Evolutionary conservation across 2,113 vertebrate genomes (phyloP).

Genomic region (Mobula birostris): DNA sequence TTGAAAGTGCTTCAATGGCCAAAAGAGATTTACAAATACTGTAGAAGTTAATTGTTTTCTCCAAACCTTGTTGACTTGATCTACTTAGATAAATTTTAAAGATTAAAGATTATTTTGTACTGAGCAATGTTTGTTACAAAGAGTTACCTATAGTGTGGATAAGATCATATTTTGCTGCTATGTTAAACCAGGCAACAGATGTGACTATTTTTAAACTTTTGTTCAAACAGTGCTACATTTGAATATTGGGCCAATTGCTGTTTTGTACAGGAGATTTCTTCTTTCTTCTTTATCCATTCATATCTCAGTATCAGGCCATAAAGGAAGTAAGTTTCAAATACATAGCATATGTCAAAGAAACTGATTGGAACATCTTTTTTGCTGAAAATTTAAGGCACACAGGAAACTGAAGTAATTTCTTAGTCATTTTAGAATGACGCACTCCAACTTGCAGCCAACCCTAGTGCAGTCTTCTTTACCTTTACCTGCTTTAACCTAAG

Average conservation of each 20-base stretch:
- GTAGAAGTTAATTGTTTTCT: not conserved
- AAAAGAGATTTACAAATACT: not conserved
- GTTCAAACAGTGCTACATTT: not conserved
- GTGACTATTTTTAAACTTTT: not conserved
- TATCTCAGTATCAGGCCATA: not conserved
- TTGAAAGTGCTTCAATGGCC: not conserved
- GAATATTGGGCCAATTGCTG: not conserved
- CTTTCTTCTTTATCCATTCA: not conserved
- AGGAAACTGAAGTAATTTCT: not conserved
- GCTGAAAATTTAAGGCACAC: not conserved
- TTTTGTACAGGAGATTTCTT: not conserved
- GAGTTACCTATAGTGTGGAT: not conserved
- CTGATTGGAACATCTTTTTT: not conserved
- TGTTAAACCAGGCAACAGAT: not conserved
- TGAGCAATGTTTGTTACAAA: not conserved
- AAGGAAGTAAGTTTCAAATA: not conserved
- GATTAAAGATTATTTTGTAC: slow-evolving; percentile 6
- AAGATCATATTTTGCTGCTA: not conserved
- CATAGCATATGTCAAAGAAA: not conserved
- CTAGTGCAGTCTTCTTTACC: too few relatives aligned
- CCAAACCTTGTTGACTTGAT: not conserved
- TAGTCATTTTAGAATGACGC: not conserved
- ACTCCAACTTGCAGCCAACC: not conserved
- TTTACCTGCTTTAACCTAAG: too few relatives aligned
- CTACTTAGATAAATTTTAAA: not conserved